A percentile compares a stretch with the other conserved stretches of the same genome.
These are phyloP conservation scores for Torymus tubicola DNA, from an alignment of 2,888 invertebrate genomes.

Conservation along the genomic window DNA sequence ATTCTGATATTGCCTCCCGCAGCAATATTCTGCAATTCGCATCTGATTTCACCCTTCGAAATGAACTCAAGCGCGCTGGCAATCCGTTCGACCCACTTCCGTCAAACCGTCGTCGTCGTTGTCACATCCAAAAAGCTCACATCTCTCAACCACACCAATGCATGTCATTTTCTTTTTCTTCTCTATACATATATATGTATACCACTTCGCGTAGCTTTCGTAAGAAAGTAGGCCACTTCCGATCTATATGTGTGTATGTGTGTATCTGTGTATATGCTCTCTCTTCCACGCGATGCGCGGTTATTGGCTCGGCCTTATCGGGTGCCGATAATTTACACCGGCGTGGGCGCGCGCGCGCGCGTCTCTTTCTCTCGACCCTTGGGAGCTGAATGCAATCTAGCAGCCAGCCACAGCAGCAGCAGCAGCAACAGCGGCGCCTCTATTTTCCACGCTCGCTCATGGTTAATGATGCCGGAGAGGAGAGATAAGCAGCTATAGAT, in stretches of 20 bases:
- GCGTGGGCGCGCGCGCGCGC: neutral
- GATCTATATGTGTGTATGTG: too few relatives aligned
- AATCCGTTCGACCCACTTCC: too few relatives aligned
- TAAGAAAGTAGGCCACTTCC: slow-evolving; percentile 30
- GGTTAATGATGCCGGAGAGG: slow-evolving; percentile 39
- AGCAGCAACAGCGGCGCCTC: neutral
- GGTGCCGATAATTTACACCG: slow-evolving; percentile 49
- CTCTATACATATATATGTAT: too few relatives aligned
- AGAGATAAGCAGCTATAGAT: slow-evolving; percentile 18
- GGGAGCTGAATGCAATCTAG: slow-evolving; percentile 47
- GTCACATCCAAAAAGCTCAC: too few relatives aligned
- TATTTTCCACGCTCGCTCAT: slow-evolving; percentile 30
- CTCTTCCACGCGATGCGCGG: neutral
- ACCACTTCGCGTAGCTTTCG: neutral
- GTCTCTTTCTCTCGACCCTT: slow-evolving; percentile 16
- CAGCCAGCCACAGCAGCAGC: neutral
- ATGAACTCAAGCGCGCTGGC: too few relatives aligned
- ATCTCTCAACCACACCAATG: too few relatives aligned
- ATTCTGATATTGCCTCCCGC: too few relatives aligned
- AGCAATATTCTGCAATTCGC: too few relatives aligned
- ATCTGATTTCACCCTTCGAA: too few relatives aligned
- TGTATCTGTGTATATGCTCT: neutral
- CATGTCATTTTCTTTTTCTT: too few relatives aligned
- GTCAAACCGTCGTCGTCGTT: too few relatives aligned
- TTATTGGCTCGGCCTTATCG: slow-evolving; percentile 49